A percentile compares a stretch with the other conserved stretches of the same genome.
These are phyloP conservation scores for Plemyria rubiginata DNA, from an alignment of 2,888 invertebrate genomes.

Conservation along the genomic window DNA sequence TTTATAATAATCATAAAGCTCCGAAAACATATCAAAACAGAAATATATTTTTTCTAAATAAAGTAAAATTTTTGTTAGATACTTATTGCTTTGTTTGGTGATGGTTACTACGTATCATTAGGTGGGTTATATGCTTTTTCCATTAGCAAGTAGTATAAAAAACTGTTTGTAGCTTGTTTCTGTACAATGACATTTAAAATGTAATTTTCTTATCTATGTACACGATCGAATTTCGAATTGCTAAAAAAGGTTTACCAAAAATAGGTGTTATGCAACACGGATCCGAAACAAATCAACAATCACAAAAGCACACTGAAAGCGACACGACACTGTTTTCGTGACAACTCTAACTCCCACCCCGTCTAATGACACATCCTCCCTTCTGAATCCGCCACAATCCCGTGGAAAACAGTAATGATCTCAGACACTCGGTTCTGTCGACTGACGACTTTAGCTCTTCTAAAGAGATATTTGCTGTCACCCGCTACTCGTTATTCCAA, in stretches of 20 bases:
- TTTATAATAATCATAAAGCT: constrained; percentile 1
- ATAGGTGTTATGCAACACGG: constrained; percentile 16
- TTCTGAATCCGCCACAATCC: constrained; percentile 42
- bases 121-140: too few relatives aligned
- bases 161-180: too few relatives aligned
- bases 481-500: constrained; percentile 33
- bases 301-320: constrained; percentile 32
- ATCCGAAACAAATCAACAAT: constrained; percentile 26
- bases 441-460: constrained; percentile 45
- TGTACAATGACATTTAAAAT: too few relatives aligned
- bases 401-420: constrained; percentile 48
- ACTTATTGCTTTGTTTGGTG: too few relatives aligned
- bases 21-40: background rate
- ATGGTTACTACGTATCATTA: too few relatives aligned
- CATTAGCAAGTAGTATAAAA: too few relatives aligned
- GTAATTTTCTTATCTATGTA: too few relatives aligned
- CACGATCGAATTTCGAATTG: too few relatives aligned
- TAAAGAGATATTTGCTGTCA: constrained; percentile 43
- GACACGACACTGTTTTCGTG: constrained; percentile 35
- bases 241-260: background rate
- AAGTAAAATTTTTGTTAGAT: too few relatives aligned
- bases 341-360: constrained; percentile 38
- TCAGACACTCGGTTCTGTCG: constrained; percentile 43
- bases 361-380: constrained; percentile 40
- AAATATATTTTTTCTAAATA: background rate